A percentile compares a stretch with the other conserved stretches of the same genome.
Conservation (phyloP, 1,140 invertebrate genomes). For the Oncopeltus fasciatus region DNA sequence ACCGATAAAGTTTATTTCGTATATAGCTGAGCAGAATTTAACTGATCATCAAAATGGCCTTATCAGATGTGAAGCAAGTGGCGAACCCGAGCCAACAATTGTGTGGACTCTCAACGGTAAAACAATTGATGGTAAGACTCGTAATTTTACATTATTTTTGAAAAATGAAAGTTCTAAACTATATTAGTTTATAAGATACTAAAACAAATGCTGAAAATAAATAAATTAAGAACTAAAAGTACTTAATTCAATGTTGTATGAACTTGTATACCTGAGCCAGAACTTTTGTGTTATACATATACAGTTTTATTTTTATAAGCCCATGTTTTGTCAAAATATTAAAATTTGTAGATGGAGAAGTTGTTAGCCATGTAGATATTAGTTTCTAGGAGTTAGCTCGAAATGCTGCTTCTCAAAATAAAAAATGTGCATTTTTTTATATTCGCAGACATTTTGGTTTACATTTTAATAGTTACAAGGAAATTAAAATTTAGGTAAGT, state of each 20-base stretch:
- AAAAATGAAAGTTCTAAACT: neutral
- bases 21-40: neutral
- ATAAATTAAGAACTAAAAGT: neutral
- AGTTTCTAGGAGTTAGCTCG: too few species aligned
- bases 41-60: neutral
- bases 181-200: neutral
- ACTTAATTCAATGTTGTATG: neutral
- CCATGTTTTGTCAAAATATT: too few species aligned
- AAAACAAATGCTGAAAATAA: neutral
- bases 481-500: too few species aligned
- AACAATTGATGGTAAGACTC: neutral
- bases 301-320: too few species aligned
- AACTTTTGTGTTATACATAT: neutral
- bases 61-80: slow-evolving; percentile 10
- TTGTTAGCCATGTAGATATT: too few species aligned
- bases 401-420: too few species aligned
- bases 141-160: neutral
- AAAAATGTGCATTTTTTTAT: too few species aligned
- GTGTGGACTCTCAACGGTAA: slow-evolving; percentile 1
- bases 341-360: too few species aligned
- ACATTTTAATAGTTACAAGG: too few species aligned
- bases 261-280: neutral
- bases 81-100: slow-evolving; percentile 6
- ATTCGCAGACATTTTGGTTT: too few species aligned
- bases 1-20: neutral